phyloP scores from a whole-genome alignment of 2,797 vertebrate genomes.

The Petrocephalus schoutedeni region DNA sequence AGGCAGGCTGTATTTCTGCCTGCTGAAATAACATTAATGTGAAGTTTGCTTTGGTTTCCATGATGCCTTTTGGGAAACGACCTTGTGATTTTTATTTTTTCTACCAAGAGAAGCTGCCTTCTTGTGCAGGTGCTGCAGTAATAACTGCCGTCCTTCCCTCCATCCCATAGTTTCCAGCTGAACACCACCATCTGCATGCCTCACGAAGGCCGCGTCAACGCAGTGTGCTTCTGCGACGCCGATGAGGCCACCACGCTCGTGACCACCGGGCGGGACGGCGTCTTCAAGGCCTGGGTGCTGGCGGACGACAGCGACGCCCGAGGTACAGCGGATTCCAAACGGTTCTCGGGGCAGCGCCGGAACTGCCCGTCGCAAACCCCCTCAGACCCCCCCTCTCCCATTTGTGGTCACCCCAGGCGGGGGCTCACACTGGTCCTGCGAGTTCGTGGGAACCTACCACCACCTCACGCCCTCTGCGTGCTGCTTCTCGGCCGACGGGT shows the following conservation, averaged over 20 bases:
- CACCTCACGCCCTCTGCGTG: slow-evolving; percentile 73
- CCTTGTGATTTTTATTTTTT: neutral
- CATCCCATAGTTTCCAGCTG: slow-evolving; percentile 72
- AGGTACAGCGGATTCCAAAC: slow-evolving; percentile 52
- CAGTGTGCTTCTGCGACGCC: slow-evolving; percentile 71
- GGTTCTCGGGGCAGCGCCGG: neutral
- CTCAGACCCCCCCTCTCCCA: neutral
- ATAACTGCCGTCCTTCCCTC: slow-evolving; percentile 21
- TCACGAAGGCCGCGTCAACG: slow-evolving; percentile 75
- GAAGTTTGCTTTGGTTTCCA: neutral
- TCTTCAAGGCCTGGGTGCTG: slow-evolving; percentile 89
- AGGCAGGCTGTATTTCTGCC: neutral
- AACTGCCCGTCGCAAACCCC: neutral
- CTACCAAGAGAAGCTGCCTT: neutral
- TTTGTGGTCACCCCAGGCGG: slow-evolving; percentile 46
- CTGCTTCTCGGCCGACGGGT: slow-evolving; percentile 87
- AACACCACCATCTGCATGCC: slow-evolving; percentile 81
- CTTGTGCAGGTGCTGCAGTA: neutral
- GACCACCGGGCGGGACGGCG: slow-evolving; percentile 73
- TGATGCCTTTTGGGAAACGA: neutral
- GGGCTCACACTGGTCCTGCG: slow-evolving; percentile 81
- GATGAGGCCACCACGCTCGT: slow-evolving; percentile 67
- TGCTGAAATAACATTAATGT: neutral
- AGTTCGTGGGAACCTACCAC: slow-evolving; percentile 87
- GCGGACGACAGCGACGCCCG: slow-evolving; percentile 62